A percentile compares a stretch with the other conserved stretches of the same genome.
phyloP scores from a whole-genome alignment of 2,113 vertebrate species.

The Seriola rivoliana region DNA sequence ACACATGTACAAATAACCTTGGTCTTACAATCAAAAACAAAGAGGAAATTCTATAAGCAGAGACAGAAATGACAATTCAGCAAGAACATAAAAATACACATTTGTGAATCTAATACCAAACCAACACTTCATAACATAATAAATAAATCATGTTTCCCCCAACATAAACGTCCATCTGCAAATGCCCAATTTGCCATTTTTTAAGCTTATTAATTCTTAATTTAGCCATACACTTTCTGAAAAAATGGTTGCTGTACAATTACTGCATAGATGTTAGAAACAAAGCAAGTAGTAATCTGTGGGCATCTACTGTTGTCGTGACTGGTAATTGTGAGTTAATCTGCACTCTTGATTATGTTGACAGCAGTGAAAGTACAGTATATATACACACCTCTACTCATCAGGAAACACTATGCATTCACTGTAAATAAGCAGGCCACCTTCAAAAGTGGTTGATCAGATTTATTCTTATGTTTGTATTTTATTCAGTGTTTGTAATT shows the following conservation, averaged over 20 bases:
- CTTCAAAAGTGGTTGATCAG: no score
- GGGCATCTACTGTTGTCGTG: no score
- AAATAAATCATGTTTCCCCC: not conserved
- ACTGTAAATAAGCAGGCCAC: not conserved
- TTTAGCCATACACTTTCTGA: no score
- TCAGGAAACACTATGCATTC: not conserved
- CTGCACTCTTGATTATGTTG: not conserved
- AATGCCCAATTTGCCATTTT: not conserved
- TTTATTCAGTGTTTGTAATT: not conserved
- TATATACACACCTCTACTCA: no score
- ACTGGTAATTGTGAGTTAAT: no score
- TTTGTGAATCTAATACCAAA: not conserved
- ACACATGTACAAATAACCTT: constrained; percentile 10
- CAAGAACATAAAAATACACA: not conserved
- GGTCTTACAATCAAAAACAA: not conserved
- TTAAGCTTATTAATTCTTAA: no score
- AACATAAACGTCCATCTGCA: not conserved
- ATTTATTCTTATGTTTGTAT: not conserved
- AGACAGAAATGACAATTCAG: no score
- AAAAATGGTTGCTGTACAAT: no score
- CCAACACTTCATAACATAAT: not conserved
- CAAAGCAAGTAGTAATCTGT: no score
- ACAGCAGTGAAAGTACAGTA: not conserved
- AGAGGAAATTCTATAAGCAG: not conserved
- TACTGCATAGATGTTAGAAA: not conserved